Evolutionary conservation across 2,888 invertebrate species (phyloP), one percentile per base, ranked within the genome.

Genomic region (Drosophila infuscata): DNA sequence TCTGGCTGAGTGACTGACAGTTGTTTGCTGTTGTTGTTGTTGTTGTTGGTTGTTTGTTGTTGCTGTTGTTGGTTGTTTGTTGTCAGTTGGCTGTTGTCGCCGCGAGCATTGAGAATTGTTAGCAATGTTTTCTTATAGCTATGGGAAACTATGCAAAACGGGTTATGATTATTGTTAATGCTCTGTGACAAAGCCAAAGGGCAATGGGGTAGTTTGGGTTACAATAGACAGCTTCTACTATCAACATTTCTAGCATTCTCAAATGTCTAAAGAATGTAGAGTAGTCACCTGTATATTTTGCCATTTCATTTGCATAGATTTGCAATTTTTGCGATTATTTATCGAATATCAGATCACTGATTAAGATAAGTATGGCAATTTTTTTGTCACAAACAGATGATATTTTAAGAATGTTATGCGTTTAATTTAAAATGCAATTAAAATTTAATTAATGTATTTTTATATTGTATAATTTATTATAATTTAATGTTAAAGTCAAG

Each of bases 121-220:
- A 70, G 85, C 74, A 85, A 85, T 64, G 58, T 66, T 56, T 74
- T 58, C 57, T 72, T 68, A 80, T 41, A 66, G 51, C 88, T 75
- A 70, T 74, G 79, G 87, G 84, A 87, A 85, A 82, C 86, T 80
- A 70, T 72, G 80, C 70, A 56, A 75, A 85, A 85, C 84, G 75
- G 86, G 89, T 85, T 85, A 85, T 85, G 71, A 79, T 74, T 84
- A 68, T 70, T 71, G 59, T 59, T 61, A 57, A 60, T 58, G 32
- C 73, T 54, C 64, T 56, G 41, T 62, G 57, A 59, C 71, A 63
- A 49, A 43, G 20, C 9, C 8, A 25, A 36, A 2, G 25, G 36
- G 11, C 51, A 52, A 17, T 12, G 53, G 59, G 38, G 67, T 82
- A 12, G 5, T 12, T 33, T n/a, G 20, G 4, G 4, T 15, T 29